Conservation (phyloP, 1,140 invertebrate genomes). For the Mylabris phalerata region DNA sequence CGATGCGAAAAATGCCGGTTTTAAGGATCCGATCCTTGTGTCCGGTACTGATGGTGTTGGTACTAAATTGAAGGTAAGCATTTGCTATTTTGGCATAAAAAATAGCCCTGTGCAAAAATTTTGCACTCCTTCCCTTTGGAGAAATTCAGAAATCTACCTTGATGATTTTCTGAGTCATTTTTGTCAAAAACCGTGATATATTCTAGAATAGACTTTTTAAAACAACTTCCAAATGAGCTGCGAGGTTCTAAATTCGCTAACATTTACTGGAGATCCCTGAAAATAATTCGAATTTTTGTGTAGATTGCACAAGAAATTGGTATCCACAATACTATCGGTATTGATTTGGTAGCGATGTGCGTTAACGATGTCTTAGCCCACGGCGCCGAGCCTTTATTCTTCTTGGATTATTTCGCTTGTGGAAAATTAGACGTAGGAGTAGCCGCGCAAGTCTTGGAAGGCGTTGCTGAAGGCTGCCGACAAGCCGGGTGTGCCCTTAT, state of each 20-base stretch:
- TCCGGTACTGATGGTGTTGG: conserved; percentile 96
- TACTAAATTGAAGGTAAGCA: conserved; percentile 80
- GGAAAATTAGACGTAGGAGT: conserved; percentile 71
- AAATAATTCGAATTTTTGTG: no score
- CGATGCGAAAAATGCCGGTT: conserved; percentile 60
- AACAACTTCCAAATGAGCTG: no score
- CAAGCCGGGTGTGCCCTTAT: conserved; percentile 82
- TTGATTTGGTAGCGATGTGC: conserved; percentile 96
- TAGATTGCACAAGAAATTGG: conserved; percentile 76
- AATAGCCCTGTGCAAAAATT: no score
- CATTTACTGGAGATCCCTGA: no score
- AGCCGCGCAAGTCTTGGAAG: conserved; percentile 71
- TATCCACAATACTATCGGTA: conserved; percentile 80
- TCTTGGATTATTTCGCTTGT: conserved; percentile 94
- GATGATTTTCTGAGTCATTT: no score
- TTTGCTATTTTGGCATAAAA: neutral
- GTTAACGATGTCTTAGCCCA: conserved; percentile 94
- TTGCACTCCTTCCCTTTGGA: no score
- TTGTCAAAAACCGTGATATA: no score
- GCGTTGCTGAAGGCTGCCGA: conserved; percentile 81
- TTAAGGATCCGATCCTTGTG: conserved; percentile 79
- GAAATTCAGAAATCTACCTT: no score
- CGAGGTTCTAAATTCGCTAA: no score
- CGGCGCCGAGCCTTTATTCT: conserved; percentile 91
- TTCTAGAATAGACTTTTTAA: no score